Conservation (phyloP, 2,113 vertebrate species). For the Lophura nycthemera region DNA sequence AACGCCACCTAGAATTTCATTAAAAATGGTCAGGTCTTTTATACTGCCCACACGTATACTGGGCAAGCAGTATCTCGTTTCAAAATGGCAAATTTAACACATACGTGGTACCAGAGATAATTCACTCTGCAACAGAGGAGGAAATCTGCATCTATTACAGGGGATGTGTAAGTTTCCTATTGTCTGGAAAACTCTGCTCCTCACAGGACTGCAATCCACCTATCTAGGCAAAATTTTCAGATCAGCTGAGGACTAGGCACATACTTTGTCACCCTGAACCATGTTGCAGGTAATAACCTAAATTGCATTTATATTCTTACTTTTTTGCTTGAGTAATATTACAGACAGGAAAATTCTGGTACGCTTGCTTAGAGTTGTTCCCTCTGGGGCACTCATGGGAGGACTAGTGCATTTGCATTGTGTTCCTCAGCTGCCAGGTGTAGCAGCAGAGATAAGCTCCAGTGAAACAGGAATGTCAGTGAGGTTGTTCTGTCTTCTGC, state of each 20-base stretch:
- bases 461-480: background rate
- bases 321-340: background rate
- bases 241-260: background rate
- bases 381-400: background rate
- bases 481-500: conserved; percentile 8
- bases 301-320: background rate
- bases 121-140: background rate
- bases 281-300: background rate
- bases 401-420: background rate
- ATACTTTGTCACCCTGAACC: background rate
- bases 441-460: conserved; percentile 56
- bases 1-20: background rate
- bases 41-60: background rate
- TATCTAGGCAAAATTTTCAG: background rate
- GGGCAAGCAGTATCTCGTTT: background rate
- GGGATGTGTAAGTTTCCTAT: background rate
- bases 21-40: background rate
- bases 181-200: background rate
- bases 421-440: conserved; percentile 25
- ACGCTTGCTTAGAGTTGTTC: background rate
- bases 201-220: background rate
- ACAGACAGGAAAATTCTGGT: conserved; percentile 3
- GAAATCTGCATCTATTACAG: background rate
- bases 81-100: background rate
- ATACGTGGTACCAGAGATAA: background rate